A percentile compares a stretch with the other conserved stretches of the same genome.
phyloP scores from a whole-genome alignment of 2,888 invertebrate species.

The Nemapogon koenigi region DNA sequence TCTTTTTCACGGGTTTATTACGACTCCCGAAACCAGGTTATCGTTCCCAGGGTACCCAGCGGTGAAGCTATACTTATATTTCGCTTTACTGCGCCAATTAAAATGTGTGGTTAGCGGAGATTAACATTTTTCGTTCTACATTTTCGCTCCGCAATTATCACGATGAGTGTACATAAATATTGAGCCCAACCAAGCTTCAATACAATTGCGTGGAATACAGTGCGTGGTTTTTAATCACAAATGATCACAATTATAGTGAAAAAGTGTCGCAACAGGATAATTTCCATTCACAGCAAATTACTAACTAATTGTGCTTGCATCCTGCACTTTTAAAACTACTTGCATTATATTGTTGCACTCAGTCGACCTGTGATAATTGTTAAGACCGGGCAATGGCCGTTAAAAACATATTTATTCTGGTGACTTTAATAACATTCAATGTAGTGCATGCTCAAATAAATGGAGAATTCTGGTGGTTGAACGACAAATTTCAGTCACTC shows the following conservation, averaged over 20 bases:
- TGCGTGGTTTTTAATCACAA: constrained; percentile 20
- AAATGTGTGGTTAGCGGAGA: no score
- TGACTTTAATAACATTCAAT: neutral
- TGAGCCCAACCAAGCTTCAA: constrained; percentile 6
- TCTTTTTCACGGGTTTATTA: no score
- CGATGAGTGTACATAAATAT: constrained; percentile 1
- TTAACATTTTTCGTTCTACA: no score
- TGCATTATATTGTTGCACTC: neutral
- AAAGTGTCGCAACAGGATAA: constrained; percentile 13
- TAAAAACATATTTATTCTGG: neutral
- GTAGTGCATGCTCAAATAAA: constrained; percentile 30
- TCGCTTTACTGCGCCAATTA: no score
- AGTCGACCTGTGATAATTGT: no score
- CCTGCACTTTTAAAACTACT: constrained; percentile 24
- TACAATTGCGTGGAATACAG: no score
- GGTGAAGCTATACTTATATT: no score
- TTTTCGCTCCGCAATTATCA: no score
- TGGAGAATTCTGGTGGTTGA: constrained; percentile 53
- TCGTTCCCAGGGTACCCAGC: no score
- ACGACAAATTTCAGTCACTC: constrained; percentile 31
- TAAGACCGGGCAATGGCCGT: neutral
- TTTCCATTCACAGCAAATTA: constrained; percentile 30
- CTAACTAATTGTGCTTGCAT: constrained; percentile 35
- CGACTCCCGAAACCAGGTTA: no score
- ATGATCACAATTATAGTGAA: constrained; percentile 34